A percentile compares a stretch with the other conserved stretches of the same genome.
Evolutionary conservation across 2,113 vertebrate species (phyloP).

Genomic region (Kryptolebias marmoratus): DNA sequence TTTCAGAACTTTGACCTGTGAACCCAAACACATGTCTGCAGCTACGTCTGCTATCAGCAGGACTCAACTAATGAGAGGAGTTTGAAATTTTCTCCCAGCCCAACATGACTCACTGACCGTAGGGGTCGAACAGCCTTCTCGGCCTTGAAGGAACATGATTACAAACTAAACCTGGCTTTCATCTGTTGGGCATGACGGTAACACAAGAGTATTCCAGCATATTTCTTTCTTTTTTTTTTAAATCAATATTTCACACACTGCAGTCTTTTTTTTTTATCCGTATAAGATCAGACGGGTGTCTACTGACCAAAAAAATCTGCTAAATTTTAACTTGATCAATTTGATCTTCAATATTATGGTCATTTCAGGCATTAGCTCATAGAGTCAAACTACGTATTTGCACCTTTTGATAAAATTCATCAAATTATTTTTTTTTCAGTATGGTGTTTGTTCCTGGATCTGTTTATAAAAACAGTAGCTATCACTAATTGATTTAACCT

Average conservation of each 20-base stretch:
- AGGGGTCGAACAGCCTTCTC: neutral
- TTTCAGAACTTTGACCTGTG: slow-evolving; percentile 61
- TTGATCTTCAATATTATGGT: too few species aligned
- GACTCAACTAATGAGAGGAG: slow-evolving; percentile 40
- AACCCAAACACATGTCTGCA: slow-evolving; percentile 35
- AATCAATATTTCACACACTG: neutral
- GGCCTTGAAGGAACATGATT: slow-evolving; percentile 33
- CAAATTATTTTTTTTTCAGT: neutral
- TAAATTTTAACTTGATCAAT: too few species aligned
- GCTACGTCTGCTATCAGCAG: slow-evolving; percentile 49
- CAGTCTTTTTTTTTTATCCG: neutral
- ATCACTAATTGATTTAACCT: slow-evolving; percentile 61
- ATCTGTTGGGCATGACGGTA: slow-evolving; percentile 29
- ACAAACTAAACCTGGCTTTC: slow-evolving; percentile 36
- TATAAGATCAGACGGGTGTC: too few species aligned
- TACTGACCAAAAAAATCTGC: too few species aligned
- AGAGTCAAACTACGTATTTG: neutral
- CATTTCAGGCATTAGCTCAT: too few species aligned
- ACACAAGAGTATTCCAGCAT: slow-evolving; percentile 15
- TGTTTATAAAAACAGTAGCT: slow-evolving; percentile 31
- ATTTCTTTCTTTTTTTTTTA: neutral
- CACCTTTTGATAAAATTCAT: neutral
- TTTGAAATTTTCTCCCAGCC: slow-evolving; percentile 13
- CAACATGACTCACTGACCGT: slow-evolving; percentile 38
- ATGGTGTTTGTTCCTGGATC: neutral